Evolutionary conservation across 2,113 vertebrate genomes (phyloP).

Genomic region (Anas platyrhynchos): DNA sequence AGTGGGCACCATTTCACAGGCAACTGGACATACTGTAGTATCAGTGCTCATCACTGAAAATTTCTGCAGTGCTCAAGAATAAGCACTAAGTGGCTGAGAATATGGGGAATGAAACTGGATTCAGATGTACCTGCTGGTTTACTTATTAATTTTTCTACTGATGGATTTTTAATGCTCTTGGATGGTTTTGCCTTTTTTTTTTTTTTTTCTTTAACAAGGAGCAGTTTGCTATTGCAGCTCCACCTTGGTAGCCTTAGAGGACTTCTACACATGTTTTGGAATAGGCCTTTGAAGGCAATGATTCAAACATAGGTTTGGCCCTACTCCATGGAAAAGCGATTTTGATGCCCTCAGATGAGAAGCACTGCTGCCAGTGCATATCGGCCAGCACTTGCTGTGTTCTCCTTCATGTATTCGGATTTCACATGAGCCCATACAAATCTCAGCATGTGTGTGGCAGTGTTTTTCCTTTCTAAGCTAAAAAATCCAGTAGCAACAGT

Average conservation of each 20-base stretch:
- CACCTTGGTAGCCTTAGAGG: slow-evolving; percentile 21
- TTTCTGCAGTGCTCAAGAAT: neutral
- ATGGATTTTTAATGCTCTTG: slow-evolving; percentile 5
- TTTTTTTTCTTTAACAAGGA: neutral
- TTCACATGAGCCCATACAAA: slow-evolving; percentile 13
- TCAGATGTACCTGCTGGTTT: neutral
- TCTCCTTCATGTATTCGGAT: neutral
- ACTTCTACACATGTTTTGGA: slow-evolving; percentile 19
- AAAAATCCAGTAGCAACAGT: neutral
- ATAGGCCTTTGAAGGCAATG: slow-evolving; percentile 20
- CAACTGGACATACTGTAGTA: neutral
- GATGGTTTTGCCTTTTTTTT: neutral
- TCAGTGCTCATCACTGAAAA: neutral
- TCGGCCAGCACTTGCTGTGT: neutral
- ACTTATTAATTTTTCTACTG: neutral
- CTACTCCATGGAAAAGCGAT: slow-evolving; percentile 19
- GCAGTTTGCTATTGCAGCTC: neutral
- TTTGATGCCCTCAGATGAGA: slow-evolving; percentile 23
- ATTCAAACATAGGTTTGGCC: slow-evolving; percentile 38
- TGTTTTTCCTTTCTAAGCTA: slow-evolving; percentile 51
- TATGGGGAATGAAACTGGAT: neutral
- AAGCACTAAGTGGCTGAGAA: neutral
- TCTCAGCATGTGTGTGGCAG: slow-evolving; percentile 52
- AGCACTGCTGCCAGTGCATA: neutral
- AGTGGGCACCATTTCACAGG: neutral